phyloP scores from a whole-genome alignment of 2,797 vertebrate species.

The Hyperoplus immaculatus region DNA sequence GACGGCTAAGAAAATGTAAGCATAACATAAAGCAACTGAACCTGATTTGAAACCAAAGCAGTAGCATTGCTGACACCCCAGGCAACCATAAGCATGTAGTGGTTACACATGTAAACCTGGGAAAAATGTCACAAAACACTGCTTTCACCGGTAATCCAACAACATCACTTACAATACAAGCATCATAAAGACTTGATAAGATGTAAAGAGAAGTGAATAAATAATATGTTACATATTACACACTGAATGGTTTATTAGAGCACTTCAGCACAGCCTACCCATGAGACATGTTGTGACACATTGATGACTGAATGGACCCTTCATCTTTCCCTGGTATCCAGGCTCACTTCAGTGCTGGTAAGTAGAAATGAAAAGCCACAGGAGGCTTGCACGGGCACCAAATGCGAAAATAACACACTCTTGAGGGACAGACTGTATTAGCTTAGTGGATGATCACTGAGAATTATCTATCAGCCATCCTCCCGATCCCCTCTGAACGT shows the following conservation, averaged over 20 bases:
- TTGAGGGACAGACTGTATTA: conserved; percentile 65
- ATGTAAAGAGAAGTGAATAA: not conserved
- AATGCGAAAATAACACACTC: conserved; percentile 68
- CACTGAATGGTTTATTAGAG: not conserved
- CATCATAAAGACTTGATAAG: conserved; percentile 1
- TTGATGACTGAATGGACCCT: conserved; percentile 11
- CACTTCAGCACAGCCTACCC: not conserved
- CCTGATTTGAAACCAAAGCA: conserved; percentile 14
- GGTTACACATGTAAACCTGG: conserved; percentile 33
- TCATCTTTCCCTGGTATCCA: conserved; percentile 30
- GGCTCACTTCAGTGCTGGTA: conserved; percentile 37
- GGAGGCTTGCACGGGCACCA: conserved; percentile 48
- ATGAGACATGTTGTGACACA: conserved; percentile 11
- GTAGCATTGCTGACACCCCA: not conserved
- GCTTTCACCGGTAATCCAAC: conserved; percentile 3
- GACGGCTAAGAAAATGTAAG: not conserved
- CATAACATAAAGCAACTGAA: not conserved
- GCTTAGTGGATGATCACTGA: conserved; percentile 66
- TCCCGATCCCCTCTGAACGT: conserved; percentile 73
- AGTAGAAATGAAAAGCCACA: conserved; percentile 65
- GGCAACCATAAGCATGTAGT: conserved; percentile 1
- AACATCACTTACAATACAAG: not conserved
- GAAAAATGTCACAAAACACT: conserved; percentile 3
- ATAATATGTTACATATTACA: not conserved
- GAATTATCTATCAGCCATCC: conserved; percentile 70